Percentiles rank a stretch among this genome's conserved stretches.
Conservation (phyloP, 2,113 vertebrate genomes). For the Ramphastos sulfuratus region DNA sequence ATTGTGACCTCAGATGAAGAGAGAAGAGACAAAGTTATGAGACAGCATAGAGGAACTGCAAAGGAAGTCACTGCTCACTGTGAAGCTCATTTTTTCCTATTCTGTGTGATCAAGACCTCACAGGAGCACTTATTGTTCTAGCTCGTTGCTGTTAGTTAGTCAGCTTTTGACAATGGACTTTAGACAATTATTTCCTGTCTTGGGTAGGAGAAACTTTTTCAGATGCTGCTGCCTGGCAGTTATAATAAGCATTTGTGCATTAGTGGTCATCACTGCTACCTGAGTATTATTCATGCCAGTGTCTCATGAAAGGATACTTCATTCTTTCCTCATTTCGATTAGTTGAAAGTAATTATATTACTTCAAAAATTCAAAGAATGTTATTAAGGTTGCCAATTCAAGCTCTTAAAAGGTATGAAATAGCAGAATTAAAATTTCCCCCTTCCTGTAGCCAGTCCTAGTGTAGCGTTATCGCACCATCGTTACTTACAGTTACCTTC, state of each 20-base stretch:
- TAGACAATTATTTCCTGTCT: neutral
- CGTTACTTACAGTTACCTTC: slow-evolving; percentile 1
- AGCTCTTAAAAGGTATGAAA: slow-evolving; percentile 25
- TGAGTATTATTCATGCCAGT: neutral
- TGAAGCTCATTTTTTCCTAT: neutral
- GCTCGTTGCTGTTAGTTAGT: neutral
- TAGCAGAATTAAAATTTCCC: slow-evolving; percentile 6
- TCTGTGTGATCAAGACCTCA: neutral
- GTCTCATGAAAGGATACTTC: neutral
- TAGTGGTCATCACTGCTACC: neutral
- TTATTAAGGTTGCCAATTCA: neutral
- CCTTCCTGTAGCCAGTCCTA: neutral
- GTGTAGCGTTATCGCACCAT: neutral
- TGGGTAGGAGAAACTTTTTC: neutral
- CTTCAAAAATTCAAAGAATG: slow-evolving; percentile 22
- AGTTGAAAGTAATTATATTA: slow-evolving; percentile 3
- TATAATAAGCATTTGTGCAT: neutral
- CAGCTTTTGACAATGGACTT: neutral
- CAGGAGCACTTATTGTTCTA: neutral
- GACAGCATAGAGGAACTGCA: neutral
- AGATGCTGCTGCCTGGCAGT: neutral
- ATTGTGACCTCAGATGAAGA: neutral
- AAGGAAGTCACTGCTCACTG: neutral
- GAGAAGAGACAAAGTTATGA: neutral
- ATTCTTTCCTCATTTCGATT: slow-evolving; percentile 31